Percentiles rank a stretch among this genome's conserved stretches.
Evolutionary conservation across 2,888 invertebrate genomes (phyloP).

Genomic region (Limnephilus rhombicus): DNA sequence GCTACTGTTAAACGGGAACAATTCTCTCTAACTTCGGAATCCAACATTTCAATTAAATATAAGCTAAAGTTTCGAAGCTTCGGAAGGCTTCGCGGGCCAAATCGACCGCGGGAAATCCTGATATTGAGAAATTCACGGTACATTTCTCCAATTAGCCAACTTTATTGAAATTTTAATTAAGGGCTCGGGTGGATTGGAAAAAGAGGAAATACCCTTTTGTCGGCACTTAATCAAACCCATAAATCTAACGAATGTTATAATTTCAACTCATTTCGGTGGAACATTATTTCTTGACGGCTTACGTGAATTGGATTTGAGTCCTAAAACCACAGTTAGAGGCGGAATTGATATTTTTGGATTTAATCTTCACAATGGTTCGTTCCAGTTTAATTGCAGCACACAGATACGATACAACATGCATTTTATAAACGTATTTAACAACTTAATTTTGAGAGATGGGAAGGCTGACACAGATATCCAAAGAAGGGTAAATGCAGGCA

Average conservation of each 20-base stretch:
- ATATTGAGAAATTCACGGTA: slow-evolving; percentile 62
- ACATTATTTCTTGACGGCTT: neutral
- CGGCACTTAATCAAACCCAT: slow-evolving; percentile 47
- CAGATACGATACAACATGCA: neutral
- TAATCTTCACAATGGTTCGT: neutral
- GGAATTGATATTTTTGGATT: neutral
- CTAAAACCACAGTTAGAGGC: neutral
- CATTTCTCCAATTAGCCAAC: slow-evolving; percentile 64
- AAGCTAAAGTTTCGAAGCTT: slow-evolving; percentile 16
- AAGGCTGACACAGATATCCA: too few relatives aligned
- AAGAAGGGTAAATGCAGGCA: too few relatives aligned
- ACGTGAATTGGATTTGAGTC: neutral
- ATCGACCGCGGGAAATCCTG: slow-evolving; percentile 57
- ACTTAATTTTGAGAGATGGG: too few relatives aligned
- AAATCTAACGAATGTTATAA: slow-evolving; percentile 36
- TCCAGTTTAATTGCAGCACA: neutral
- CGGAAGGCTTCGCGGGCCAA: slow-evolving; percentile 40
- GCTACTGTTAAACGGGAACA: slow-evolving; percentile 28
- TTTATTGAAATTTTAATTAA: slow-evolving; percentile 64
- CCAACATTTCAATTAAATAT: slow-evolving; percentile 47
- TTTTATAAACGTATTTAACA: neutral
- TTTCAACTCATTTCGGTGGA: neutral
- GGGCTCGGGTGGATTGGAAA: slow-evolving; percentile 51
- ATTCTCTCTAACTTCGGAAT: slow-evolving; percentile 24
- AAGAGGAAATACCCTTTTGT: slow-evolving; percentile 43